Conservation (phyloP, 2,113 vertebrate genomes). For the Elachura formosa region DNA sequence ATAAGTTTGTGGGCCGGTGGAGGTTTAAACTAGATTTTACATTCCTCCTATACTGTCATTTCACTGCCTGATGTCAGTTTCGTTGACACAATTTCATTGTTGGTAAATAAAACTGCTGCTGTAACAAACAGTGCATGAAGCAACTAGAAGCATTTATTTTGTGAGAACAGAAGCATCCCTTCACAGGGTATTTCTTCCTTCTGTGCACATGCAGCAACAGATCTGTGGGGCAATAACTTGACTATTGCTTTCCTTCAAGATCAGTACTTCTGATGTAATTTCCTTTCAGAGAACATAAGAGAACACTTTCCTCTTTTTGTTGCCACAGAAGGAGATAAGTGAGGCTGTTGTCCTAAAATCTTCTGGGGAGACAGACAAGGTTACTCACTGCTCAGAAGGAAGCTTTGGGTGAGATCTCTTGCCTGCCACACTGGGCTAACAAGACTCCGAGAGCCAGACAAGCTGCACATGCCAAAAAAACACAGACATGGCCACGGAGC, state of each 20-base stretch:
- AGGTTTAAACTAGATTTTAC: background rate
- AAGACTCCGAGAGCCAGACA: background rate
- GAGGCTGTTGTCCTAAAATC: background rate
- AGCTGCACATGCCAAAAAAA: background rate
- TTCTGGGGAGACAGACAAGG: background rate
- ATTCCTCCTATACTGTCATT: background rate
- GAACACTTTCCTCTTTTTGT: background rate
- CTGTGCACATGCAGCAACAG: background rate
- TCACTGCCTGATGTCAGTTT: background rate
- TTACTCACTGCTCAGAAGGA: background rate
- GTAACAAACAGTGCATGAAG: background rate
- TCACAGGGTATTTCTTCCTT: background rate
- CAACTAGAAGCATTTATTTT: background rate
- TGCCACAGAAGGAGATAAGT: background rate
- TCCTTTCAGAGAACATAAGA: background rate
- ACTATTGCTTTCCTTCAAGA: background rate
- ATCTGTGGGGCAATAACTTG: background rate
- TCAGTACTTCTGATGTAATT: background rate
- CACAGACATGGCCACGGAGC: slow-evolving; percentile 51
- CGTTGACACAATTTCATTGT: background rate
- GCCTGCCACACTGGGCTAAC: background rate
- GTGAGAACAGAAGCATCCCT: background rate
- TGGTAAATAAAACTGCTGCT: background rate
- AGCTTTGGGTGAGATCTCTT: background rate
- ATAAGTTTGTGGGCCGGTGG: background rate